phyloP scores from a whole-genome alignment of 2,888 invertebrate species.

The Drosophila nr. perissopoda region DNA sequence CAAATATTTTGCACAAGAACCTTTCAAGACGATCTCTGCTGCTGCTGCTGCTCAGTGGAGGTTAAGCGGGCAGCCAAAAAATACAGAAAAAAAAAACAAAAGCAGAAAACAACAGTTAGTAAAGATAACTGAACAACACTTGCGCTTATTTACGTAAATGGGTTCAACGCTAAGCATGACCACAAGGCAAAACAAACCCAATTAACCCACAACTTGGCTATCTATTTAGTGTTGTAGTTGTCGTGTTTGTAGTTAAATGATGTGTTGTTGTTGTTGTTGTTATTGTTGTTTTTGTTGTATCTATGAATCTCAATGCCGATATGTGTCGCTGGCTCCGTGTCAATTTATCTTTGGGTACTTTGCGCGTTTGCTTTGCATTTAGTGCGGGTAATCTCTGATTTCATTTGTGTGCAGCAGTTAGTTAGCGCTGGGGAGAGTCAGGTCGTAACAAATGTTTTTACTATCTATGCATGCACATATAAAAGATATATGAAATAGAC shows the following conservation, averaged over 20 bases:
- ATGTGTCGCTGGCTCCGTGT: conserved; percentile 40
- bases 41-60: conserved; percentile 24
- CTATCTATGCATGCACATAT: not conserved
- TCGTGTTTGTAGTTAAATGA: not conserved
- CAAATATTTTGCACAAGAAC: conserved; percentile 49
- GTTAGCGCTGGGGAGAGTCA: conserved; percentile 11
- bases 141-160: conserved; percentile 54
- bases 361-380: conserved; percentile 38
- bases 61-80: conserved; percentile 36
- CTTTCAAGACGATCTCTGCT: conserved; percentile 35
- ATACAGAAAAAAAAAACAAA: conserved; percentile 2
- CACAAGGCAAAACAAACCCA: conserved; percentile 50
- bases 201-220: conserved; percentile 26
- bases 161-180: conserved; percentile 59
- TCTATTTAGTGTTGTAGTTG: not conserved
- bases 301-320: conserved; percentile 49
- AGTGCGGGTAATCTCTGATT: conserved; percentile 17
- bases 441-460: conserved; percentile 3
- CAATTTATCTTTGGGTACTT: conserved; percentile 41
- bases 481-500: not conserved
- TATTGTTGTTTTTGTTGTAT: not conserved
- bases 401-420: conserved; percentile 5
- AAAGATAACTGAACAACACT: conserved; percentile 56
- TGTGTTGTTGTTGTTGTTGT: not conserved
- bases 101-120: conserved; percentile 47